These are phyloP conservation scores for Caiman crocodilus DNA, from an alignment of 2,797 vertebrate species.

Conservation along the genomic window DNA sequence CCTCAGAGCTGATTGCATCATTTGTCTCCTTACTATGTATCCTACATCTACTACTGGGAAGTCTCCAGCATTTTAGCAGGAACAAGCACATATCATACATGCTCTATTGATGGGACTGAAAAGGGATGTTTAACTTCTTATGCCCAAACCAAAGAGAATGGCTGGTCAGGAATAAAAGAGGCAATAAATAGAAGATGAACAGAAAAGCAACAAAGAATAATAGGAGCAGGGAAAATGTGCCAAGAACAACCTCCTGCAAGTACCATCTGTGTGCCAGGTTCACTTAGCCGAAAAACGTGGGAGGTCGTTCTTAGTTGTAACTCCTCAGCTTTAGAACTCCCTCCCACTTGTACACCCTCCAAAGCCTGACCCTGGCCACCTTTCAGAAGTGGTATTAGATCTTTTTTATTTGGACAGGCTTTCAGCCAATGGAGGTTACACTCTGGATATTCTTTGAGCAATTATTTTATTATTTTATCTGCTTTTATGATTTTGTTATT, in stretches of 20 bases:
- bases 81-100: background rate
- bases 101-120: background rate
- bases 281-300: too few relatives aligned
- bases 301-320: too few relatives aligned
- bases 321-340: conserved; percentile 18
- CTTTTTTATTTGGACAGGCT: too few relatives aligned
- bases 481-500: too few relatives aligned
- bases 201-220: background rate
- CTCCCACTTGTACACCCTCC: conserved; percentile 25
- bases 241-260: background rate
- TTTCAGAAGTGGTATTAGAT: too few relatives aligned
- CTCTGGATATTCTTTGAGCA: too few relatives aligned
- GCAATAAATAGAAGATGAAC: background rate
- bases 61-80: background rate
- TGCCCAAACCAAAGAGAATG: background rate
- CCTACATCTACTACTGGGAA: background rate
- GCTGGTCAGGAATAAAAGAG: background rate
- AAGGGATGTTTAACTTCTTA: background rate
- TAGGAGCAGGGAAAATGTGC: background rate
- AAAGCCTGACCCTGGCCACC: background rate
- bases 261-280: too few relatives aligned
- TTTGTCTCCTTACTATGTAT: background rate
- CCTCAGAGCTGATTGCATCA: background rate
- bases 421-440: too few relatives aligned
- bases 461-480: too few relatives aligned